A percentile compares a stretch with the other conserved stretches of the same genome.
Evolutionary conservation across 2,113 vertebrate species (phyloP).

Genomic region (Sarotherodon lohbergeri): DNA sequence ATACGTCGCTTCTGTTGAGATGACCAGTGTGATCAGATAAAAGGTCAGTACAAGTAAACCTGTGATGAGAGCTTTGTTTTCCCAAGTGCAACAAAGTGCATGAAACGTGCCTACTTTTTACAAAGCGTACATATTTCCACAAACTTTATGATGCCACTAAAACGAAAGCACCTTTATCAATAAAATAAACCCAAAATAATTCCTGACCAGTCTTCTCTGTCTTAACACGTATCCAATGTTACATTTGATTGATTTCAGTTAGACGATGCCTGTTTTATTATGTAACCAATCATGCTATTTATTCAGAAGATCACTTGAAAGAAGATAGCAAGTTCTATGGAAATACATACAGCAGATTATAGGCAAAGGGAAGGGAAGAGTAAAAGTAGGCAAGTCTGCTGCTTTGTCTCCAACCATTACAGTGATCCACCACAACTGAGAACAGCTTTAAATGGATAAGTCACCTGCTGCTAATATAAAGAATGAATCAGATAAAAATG

Average conservation of each 20-base stretch:
- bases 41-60: neutral
- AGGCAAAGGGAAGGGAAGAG: conserved; percentile 20
- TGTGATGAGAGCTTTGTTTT: neutral
- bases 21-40: conserved; percentile 64
- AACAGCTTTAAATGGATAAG: neutral
- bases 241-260: neutral
- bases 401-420: neutral
- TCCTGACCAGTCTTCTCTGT: neutral
- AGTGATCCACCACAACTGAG: conserved; percentile 20
- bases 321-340: neutral
- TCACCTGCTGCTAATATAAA: neutral
- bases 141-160: neutral
- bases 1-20: conserved; percentile 78
- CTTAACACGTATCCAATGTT: neutral
- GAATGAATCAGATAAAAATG: neutral
- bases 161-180: neutral
- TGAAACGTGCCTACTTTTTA: conserved; percentile 47
- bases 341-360: conserved; percentile 52
- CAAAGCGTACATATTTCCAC: conserved; percentile 51
- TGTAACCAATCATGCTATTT: neutral
- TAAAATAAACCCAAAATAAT: neutral
- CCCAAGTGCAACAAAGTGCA: neutral
- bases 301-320: neutral
- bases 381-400: conserved; percentile 53
- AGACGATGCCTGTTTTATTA: neutral